phyloP scores from a whole-genome alignment of 2,797 vertebrate genomes.

The Hyperoplus immaculatus region DNA sequence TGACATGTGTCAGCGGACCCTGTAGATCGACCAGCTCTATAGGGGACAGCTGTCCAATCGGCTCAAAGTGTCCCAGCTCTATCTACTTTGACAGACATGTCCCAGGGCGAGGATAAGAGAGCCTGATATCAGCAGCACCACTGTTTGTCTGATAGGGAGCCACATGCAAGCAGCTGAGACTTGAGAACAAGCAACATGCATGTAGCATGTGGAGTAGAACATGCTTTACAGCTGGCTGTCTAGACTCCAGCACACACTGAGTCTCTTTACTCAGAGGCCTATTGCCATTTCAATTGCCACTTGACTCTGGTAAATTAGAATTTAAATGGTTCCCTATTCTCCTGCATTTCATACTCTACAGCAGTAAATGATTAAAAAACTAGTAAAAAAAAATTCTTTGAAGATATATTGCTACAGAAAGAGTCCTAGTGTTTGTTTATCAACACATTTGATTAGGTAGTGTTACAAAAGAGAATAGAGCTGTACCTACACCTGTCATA shows the following conservation, averaged over 20 bases:
- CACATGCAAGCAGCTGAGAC: conserved; percentile 31
- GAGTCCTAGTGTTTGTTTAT: not conserved
- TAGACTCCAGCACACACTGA: not conserved
- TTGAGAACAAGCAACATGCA: conserved; percentile 17
- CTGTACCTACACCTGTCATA: not conserved
- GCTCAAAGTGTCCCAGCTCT: conserved; percentile 41
- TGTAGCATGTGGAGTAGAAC: conserved; percentile 24
- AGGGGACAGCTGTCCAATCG: conserved; percentile 53
- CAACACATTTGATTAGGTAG: not conserved
- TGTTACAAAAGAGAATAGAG: not conserved
- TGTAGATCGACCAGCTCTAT: conserved; percentile 28
- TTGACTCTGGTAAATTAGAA: not conserved
- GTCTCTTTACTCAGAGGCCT: not conserved
- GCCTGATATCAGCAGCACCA: conserved; percentile 41
- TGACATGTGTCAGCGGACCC: conserved; percentile 41
- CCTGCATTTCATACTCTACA: not conserved
- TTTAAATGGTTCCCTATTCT: not conserved
- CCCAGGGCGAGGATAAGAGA: conserved; percentile 52
- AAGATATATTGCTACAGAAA: not conserved
- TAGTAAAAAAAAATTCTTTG: not conserved
- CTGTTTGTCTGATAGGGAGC: conserved; percentile 45
- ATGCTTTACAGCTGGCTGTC: not conserved
- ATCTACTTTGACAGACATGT: conserved; percentile 53
- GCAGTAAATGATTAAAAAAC: not conserved
- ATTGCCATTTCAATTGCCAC: conserved; percentile 6